Base-by-base conservation (phyloP, 2,113 vertebrate genomes). In the Phainopepla nitens region DNA sequence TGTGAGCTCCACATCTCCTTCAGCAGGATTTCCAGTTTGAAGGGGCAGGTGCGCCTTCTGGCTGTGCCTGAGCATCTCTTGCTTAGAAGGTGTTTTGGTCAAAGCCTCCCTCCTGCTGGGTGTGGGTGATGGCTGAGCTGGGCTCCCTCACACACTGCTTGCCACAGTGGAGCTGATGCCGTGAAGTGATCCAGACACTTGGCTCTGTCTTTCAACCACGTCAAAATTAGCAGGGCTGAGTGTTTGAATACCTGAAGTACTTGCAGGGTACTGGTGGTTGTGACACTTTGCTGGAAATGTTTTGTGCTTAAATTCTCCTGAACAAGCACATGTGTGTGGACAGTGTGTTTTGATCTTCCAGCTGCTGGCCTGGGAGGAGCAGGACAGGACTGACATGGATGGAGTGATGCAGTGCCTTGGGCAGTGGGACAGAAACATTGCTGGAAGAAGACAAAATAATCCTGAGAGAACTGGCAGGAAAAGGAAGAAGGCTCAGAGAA, bases 31-130 rank as follows among this genome's bases (percentile, higher is more conserved):
- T 51, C 60, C 60, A 62, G n/a, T 22, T 18, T 18, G 0, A 4
- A 21, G 69, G 49, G 41, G 61, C 11, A 33, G 62, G 3, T 39
- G 13, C 4, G 12, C 25, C n/a, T 53, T 24, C 36, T 41, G 62
- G 8, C 57, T 60, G 39, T 42, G 54, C 58, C 61, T 17, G 78
- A n/a, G 62, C 62, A 28, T 21, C 50, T 14, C 35, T 35, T 29
- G 10, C 17, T 39, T 2, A 0, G 2, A 14, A 6, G 35, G 28
- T 14, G 2, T 44, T 56, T 21, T 4, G 33, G 31, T 49, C 3
- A 49, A 56, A 18, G 19, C 29, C 27, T 57, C 23, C n/a, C 13
- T 10, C 5, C 17, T 60, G n/a, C 50, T 25, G 6, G 39, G 1
- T 1, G 25, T 5, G 2, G 42, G 10, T 7, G 39, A 39, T 39